phyloP scores from a whole-genome alignment of 1,140 invertebrate genomes.

The Pemphigus obesinymphae region DNA sequence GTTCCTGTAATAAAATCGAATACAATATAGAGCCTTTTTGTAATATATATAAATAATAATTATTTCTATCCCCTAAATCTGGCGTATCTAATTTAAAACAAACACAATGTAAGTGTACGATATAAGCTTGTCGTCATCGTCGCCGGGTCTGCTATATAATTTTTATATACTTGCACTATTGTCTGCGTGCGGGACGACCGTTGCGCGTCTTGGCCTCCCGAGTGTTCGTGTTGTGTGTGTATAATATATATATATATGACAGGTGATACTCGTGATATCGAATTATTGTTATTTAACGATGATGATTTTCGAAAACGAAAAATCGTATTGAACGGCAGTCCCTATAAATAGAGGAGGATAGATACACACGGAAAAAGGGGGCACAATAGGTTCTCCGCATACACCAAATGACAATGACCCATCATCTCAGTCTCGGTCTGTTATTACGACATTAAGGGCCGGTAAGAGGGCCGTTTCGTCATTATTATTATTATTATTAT shows the following conservation, averaged over 20 bases:
- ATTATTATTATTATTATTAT: constrained; percentile 7
- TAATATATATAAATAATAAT: no score
- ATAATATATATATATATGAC: background rate
- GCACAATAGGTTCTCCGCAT: constrained; percentile 30
- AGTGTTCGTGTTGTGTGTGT: background rate
- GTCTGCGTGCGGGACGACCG: background rate
- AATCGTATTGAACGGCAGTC: constrained; percentile 22
- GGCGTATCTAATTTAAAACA: constrained; percentile 29
- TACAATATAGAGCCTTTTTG: no score
- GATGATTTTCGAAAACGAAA: constrained; percentile 41
- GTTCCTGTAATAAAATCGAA: no score
- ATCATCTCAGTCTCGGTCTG: constrained; percentile 33
- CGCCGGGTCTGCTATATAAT: background rate
- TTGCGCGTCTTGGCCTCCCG: background rate
- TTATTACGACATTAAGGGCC: constrained; percentile 42
- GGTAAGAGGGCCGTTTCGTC: constrained; percentile 37
- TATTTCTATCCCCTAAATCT: background rate
- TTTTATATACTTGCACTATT: background rate
- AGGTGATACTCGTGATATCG: constrained; percentile 41
- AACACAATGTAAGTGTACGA: no score
- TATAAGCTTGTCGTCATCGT: background rate
- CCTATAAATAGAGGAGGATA: background rate
- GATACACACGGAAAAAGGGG: background rate
- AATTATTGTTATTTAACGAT: constrained; percentile 42
- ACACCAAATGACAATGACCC: constrained; percentile 35